Conservation (phyloP, 2,888 invertebrate species). For the Patella pellucida region DNA sequence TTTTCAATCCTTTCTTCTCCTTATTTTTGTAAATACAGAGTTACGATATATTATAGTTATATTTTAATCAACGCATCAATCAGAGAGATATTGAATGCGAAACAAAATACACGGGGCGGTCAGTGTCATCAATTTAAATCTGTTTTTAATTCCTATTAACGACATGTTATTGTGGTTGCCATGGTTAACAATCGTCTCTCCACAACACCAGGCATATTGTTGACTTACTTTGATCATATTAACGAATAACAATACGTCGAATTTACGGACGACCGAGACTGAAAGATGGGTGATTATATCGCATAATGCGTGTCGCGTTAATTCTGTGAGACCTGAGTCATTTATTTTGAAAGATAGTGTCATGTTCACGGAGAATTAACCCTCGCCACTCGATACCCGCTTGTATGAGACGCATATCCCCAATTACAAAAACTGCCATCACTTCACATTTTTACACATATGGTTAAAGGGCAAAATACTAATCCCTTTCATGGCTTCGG, state of each 20-base stretch:
- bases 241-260: too few species aligned
- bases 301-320: slow-evolving; percentile 3
- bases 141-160: background rate
- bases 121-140: background rate
- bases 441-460: slow-evolving; percentile 1
- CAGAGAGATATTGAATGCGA: too few species aligned
- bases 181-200: too few species aligned
- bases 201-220: too few species aligned
- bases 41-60: too few species aligned
- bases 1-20: too few species aligned
- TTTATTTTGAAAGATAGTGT: slow-evolving; percentile 4
- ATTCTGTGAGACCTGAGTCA: slow-evolving; percentile 6
- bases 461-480: background rate
- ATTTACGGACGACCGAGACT: too few species aligned
- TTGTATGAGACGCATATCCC: too few species aligned
- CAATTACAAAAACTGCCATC: background rate
- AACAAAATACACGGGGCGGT: too few species aligned
- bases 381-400: too few species aligned
- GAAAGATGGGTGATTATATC: background rate
- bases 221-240: too few species aligned
- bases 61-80: background rate
- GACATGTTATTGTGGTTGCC: background rate
- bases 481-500: slow-evolving; percentile 8
- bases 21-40: too few species aligned
- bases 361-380: background rate